Conservation (phyloP, 2,888 invertebrate genomes). For the Patella pellucida region DNA sequence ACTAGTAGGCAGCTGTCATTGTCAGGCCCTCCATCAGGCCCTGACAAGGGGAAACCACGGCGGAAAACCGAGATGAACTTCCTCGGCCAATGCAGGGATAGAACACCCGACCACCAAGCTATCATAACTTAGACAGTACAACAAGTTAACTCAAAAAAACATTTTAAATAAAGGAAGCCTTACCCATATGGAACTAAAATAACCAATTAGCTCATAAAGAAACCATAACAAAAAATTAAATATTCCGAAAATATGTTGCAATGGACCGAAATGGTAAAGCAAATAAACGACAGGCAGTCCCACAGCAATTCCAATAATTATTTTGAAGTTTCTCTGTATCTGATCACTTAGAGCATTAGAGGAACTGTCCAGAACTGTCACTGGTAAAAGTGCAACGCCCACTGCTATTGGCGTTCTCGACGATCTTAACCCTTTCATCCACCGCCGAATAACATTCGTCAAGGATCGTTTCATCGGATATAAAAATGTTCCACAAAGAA, state of each 20-base stretch:
- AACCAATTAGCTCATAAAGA: slow-evolving; percentile 62
- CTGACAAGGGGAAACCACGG: too few relatives aligned
- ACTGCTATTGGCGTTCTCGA: slow-evolving; percentile 72
- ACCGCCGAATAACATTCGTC: slow-evolving; percentile 81
- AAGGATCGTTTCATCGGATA: slow-evolving; percentile 92
- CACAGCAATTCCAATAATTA: slow-evolving; percentile 73
- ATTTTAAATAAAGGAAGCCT: slow-evolving; percentile 30
- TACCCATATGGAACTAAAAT: slow-evolving; percentile 69
- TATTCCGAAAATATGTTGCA: slow-evolving; percentile 50
- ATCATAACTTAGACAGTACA: not conserved
- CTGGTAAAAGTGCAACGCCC: slow-evolving; percentile 75
- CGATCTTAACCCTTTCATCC: slow-evolving; percentile 74
- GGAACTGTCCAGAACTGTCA: slow-evolving; percentile 82
- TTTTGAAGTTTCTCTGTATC: slow-evolving; percentile 79
- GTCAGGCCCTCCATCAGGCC: too few relatives aligned
- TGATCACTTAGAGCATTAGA: slow-evolving; percentile 83
- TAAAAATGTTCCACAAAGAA: slow-evolving; percentile 95
- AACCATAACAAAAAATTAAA: slow-evolving; percentile 50
- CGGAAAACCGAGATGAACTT: too few relatives aligned
- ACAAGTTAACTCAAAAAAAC: not conserved
- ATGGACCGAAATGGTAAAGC: slow-evolving; percentile 81
- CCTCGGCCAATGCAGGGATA: too few relatives aligned
- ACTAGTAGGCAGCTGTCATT: too few relatives aligned
- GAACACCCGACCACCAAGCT: too few relatives aligned
- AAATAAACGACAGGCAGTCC: slow-evolving; percentile 75